Base-by-base conservation (phyloP, 2,113 vertebrate species). In the Ageneiosus marmoratus region DNA sequence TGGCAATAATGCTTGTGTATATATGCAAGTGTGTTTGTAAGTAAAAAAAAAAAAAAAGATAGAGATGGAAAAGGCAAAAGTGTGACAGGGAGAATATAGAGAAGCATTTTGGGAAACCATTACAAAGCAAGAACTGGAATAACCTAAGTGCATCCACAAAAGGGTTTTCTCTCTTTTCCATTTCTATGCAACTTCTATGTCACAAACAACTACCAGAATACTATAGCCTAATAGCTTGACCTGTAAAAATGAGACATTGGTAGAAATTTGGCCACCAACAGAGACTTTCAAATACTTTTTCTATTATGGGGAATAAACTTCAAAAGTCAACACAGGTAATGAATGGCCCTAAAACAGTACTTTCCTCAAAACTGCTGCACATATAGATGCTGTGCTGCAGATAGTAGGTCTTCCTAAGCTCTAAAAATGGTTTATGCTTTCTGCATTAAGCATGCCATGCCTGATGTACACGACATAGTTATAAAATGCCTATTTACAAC, bases 1-100 rank as follows among this genome's bases (percentile, higher is more conserved):
- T 73, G 22, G 50, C 56, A 77, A 63, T 79, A 46, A 51, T 55
- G 48, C 65, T n/a, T 84, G 77, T 50, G 72, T 56, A 55, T 11
- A 16, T 44, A n/a, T 20, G 58, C 18, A n/a, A 29, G 37, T 58
- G 50, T 22, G 22, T 80, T 55, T 29, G 27, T 75, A 56, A 82
- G 65, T 2, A 5, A 41, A 67, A 48, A 84, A 56, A 78, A 65
- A 63, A 12, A 86, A 44, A 63, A 7, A 10, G n/a, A 44, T 12
- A 44, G 58, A 65, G 20, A 41, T 13, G 53, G 51, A 55, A 11
- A 81, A 41, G 32, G 79, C 63, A 34, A n/a, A 32, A 70, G 70
- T 5, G 5, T 74, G 20, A 83, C 51, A 56, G 22, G 29, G 44
- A 55, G 32, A 46, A 50, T 37, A 67, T 18, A 69, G 9, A 62